Evolutionary conservation across 2,888 invertebrate species (phyloP), one percentile per base, ranked within the genome.

Genomic region (Amphimallon solstitiale): DNA sequence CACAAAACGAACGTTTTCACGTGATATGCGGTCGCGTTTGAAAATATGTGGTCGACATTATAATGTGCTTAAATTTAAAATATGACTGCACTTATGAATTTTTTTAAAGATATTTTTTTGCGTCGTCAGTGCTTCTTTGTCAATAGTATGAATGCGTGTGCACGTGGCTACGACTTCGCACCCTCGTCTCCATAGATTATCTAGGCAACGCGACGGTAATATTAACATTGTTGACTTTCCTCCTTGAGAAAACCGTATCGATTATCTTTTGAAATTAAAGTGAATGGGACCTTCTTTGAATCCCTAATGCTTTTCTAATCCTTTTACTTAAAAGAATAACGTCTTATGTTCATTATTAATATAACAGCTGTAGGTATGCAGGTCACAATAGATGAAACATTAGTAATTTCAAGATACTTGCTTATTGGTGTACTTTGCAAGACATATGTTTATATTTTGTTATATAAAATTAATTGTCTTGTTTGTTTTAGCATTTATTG

Each of bases 181-280:
- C 40, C 56, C 40, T 56, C 14, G 15, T 10, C 29, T 21, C 12
- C 21, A 23, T 40, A 54, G 54, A 54, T 21, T 54, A 54, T 54
- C 21, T 40, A 40, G 38, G 40, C 38, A 54, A 54, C 21, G 54
- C 40, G 54, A 19, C 19, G 54, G 38, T 43, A 43, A 56, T 43
- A 43, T 56, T 56, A 43, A 43, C 56, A 56, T 21, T 56, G 56
- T 56, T 56, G 43, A 56, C 40, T 56, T 56, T 56, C 43, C 40
- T 56, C 34, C 10, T 15, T 51, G 9, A 34, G 34, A 34, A 51
- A 12, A 23, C 0, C 9, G 15, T 56, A 56, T 56, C 43, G 56
- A 56, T 56, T 56, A 43, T 56, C 15, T 29, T 40, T 21, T 40
- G 40, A 34, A 38, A 40, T 29, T 23, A 56, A 56, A 43, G 14